phyloP scores from a whole-genome alignment of 2,888 invertebrate species.

The Ashinkailepas kermadecensis region DNA sequence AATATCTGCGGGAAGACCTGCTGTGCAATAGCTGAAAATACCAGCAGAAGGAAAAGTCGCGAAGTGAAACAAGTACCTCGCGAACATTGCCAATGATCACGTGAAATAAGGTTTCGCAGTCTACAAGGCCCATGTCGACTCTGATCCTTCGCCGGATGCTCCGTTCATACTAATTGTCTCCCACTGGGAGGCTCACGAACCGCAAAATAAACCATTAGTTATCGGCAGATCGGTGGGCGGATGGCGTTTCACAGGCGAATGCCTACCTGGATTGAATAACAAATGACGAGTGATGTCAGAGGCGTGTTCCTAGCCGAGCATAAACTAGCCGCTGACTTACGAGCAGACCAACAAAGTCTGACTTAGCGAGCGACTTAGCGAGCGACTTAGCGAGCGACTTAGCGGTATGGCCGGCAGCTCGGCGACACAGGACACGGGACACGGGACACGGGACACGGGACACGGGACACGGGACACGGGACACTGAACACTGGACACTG shows the following conservation, averaged over 20 bases:
- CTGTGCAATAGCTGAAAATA: too few species aligned
- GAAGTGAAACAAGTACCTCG: too few species aligned
- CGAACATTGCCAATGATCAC: too few species aligned
- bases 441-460: too few species aligned
- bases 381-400: neutral
- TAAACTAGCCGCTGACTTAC: neutral
- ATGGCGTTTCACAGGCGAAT: neutral
- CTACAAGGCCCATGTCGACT: neutral
- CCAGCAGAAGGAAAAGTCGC: too few species aligned
- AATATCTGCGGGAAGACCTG: too few species aligned
- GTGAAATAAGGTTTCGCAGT: too few species aligned
- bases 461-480: too few species aligned
- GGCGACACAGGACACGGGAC: too few species aligned
- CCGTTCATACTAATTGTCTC: neutral
- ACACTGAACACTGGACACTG: too few species aligned
- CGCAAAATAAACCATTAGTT: constrained; percentile 20
- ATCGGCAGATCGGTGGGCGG: neutral
- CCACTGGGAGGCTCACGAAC: neutral
- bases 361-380: neutral
- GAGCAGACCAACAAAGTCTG: neutral
- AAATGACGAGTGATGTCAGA: constrained; percentile 1
- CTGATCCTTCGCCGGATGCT: neutral
- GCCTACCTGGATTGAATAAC: constrained; percentile 12
- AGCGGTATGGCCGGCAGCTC: too few species aligned
- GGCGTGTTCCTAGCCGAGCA: neutral